Percentiles rank a stretch among this genome's conserved stretches.
Conservation (phyloP, 2,888 invertebrate genomes). For the Galeruca laticollis region DNA sequence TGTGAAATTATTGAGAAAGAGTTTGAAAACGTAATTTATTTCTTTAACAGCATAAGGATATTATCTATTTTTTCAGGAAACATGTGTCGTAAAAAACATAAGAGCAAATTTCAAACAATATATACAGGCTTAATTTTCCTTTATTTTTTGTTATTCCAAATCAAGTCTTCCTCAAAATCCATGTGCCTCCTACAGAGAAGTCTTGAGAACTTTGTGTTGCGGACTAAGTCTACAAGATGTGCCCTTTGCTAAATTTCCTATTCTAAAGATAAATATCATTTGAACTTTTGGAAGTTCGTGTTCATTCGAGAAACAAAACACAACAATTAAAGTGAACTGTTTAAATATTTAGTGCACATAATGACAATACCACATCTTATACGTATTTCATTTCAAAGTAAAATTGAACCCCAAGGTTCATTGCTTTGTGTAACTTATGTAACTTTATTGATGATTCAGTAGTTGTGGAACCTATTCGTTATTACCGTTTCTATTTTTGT, state of each 20-base stretch:
- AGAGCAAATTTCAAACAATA: no score
- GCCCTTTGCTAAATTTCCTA: conserved; percentile 16
- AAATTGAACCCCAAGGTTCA: neutral
- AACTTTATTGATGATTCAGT: no score
- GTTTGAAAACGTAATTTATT: no score
- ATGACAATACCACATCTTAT: neutral
- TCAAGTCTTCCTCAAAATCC: neutral
- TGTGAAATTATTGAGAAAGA: no score
- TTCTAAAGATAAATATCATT: conserved; percentile 36
- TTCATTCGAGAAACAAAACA: conserved; percentile 25
- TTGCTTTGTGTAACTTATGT: neutral
- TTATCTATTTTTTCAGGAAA: no score
- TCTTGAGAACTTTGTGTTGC: conserved; percentile 15
- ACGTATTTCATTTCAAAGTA: neutral
- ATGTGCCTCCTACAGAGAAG: neutral
- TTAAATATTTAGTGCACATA: neutral
- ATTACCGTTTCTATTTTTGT: no score
- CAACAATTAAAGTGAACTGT: neutral
- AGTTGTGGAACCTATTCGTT: no score
- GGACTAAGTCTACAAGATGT: conserved; percentile 25
- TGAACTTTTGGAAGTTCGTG: conserved; percentile 29
- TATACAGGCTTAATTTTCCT: neutral
- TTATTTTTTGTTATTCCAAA: neutral
- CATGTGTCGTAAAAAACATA: no score
- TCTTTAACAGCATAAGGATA: no score